Conservation (phyloP, 2,797 vertebrate species). For the Chaetophractus vellerosus region DNA sequence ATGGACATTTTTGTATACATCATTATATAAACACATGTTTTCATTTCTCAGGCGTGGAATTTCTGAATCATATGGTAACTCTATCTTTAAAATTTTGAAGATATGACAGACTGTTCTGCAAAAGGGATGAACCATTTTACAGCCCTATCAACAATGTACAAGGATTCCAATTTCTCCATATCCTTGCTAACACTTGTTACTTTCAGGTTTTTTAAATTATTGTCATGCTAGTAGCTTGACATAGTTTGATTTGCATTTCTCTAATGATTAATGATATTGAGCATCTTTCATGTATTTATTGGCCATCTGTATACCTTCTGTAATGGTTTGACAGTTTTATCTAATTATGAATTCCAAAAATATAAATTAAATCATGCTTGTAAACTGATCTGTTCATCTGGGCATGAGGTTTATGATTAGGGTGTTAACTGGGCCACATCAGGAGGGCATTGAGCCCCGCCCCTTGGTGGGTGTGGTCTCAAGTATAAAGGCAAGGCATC, state of each 20-base stretch:
- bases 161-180: neutral
- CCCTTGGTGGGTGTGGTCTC: too few species aligned
- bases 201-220: neutral
- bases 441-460: too few species aligned
- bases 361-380: too few species aligned
- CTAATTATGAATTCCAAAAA: too few species aligned
- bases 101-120: neutral
- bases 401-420: too few species aligned
- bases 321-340: too few species aligned
- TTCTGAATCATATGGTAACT: neutral
- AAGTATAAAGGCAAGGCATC: too few species aligned
- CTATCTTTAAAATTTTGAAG: neutral
- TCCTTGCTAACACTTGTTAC: neutral
- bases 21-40: neutral
- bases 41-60: neutral
- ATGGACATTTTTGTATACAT: neutral
- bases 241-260: constrained; percentile 30
- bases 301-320: neutral
- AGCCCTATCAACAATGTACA: neutral
- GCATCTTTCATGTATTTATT: neutral
- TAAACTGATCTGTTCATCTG: too few species aligned
- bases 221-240: neutral
- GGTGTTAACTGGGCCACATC: too few species aligned
- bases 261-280: neutral
- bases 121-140: neutral